These are phyloP conservation scores for Drosophila chauvacae DNA, from an alignment of 1,140 invertebrate species.

Conservation along the genomic window DNA sequence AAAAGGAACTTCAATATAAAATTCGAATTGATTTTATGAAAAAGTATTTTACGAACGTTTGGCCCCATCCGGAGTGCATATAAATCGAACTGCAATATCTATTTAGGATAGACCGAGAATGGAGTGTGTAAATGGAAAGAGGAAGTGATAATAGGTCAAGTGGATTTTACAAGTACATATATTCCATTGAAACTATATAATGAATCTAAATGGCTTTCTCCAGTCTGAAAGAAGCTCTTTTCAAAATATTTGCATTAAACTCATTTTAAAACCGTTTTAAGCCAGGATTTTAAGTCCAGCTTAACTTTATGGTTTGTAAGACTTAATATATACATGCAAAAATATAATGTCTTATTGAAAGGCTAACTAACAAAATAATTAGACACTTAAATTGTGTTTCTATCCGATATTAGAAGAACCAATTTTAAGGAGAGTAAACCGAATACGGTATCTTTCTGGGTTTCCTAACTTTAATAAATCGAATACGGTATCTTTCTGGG, in stretches of 20 bases:
- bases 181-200: neutral
- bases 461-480: neutral
- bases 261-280: neutral
- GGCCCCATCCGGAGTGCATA: constrained; percentile 35
- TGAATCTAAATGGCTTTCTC: neutral
- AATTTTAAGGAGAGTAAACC: too few species aligned
- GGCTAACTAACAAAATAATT: too few species aligned
- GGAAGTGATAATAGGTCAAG: constrained; percentile 24
- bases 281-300: neutral
- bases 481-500: neutral
- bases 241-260: too few species aligned
- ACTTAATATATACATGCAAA: neutral
- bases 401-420: too few species aligned
- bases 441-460: neutral
- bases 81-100: constrained; percentile 16
- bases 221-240: neutral
- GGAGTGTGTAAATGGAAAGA: constrained; percentile 17
- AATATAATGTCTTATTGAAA: too few species aligned
- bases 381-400: too few species aligned
- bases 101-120: constrained; percentile 3
- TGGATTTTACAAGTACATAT: neutral
- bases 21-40: constrained; percentile 68
- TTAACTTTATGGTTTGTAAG: neutral
- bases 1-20: constrained; percentile 40
- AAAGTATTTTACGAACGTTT: constrained; percentile 56